phyloP scores from a whole-genome alignment of 2,113 vertebrate genomes.

The Megaceryle torquata region DNA sequence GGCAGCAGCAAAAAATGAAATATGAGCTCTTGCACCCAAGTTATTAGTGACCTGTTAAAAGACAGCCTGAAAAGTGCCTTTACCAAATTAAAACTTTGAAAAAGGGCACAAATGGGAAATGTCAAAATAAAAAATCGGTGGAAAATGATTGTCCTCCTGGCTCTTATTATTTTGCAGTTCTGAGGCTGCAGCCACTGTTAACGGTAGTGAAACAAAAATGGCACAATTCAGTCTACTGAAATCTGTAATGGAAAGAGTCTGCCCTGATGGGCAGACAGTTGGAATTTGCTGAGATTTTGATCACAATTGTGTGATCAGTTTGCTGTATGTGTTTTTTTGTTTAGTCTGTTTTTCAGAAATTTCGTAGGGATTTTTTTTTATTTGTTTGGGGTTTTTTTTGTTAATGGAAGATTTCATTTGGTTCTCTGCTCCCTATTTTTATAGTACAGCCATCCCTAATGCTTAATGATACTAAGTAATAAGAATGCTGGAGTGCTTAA shows the following conservation, averaged over 20 bases:
- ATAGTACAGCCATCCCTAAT: constrained; percentile 52
- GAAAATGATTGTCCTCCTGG: constrained; percentile 71
- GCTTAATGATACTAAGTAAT: constrained; percentile 60
- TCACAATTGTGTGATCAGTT: constrained; percentile 29
- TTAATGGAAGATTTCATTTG: constrained; percentile 57
- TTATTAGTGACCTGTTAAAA: constrained; percentile 80
- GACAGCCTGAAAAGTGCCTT: constrained; percentile 75
- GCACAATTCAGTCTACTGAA: constrained; percentile 55
- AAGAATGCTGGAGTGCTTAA: constrained; percentile 64
- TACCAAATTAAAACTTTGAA: constrained; percentile 79
- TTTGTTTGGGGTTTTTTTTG: neutral
- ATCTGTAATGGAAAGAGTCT: constrained; percentile 61
- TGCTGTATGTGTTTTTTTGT: constrained; percentile 12
- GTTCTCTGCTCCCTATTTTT: constrained; percentile 60
- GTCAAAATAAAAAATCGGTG: constrained; percentile 73
- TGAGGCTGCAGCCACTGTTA: constrained; percentile 52
- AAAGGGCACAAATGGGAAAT: constrained; percentile 77
- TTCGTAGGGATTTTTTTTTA: neutral
- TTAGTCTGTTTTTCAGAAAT: constrained; percentile 63
- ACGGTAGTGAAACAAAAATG: constrained; percentile 59
- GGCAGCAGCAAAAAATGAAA: constrained; percentile 74
- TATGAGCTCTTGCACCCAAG: constrained; percentile 73
- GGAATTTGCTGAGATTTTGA: constrained; percentile 51
- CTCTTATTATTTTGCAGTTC: constrained; percentile 71
- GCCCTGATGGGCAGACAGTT: neutral